phyloP scores from a whole-genome alignment of 1,140 invertebrate genomes.

The Drosophila mayri region DNA sequence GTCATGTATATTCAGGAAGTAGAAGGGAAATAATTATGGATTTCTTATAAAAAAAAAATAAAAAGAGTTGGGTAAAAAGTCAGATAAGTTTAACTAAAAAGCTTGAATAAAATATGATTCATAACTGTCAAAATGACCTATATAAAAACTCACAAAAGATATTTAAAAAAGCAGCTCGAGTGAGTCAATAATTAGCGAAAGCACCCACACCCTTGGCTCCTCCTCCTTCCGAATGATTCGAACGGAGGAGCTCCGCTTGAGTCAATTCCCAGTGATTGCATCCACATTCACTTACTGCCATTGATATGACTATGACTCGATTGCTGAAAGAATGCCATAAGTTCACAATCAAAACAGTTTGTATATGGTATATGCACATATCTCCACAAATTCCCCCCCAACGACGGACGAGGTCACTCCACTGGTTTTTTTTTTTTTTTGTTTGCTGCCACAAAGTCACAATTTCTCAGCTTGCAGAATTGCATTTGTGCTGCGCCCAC shows the following conservation, averaged over 20 bases:
- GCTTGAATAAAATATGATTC: background rate
- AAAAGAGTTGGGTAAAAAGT: background rate
- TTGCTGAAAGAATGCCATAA: slow-evolving; percentile 39
- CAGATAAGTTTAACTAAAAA: background rate
- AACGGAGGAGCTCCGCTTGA: slow-evolving; percentile 16
- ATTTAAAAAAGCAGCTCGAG: background rate
- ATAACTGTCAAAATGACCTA: background rate
- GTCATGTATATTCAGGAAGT: slow-evolving; percentile 19
- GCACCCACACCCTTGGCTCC: background rate
- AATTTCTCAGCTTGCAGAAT: slow-evolving; percentile 8
- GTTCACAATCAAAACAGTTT: slow-evolving; percentile 28
- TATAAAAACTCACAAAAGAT: slow-evolving; percentile 2
- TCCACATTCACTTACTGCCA: slow-evolving; percentile 9
- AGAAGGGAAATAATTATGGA: background rate
- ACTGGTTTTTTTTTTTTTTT: background rate
- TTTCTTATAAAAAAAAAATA: background rate
- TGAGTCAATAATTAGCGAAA: slow-evolving; percentile 6
- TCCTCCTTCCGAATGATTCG: background rate
- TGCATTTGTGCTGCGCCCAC: slow-evolving; percentile 14
- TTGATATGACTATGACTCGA: slow-evolving; percentile 38
- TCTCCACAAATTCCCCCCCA: slow-evolving; percentile 1
- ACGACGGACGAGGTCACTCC: slow-evolving; percentile 20
- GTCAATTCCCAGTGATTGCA: slow-evolving; percentile 26
- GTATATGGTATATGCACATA: background rate
- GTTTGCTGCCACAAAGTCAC: slow-evolving; percentile 4